A percentile compares a stretch with the other conserved stretches of the same genome.
Conservation (phyloP, 2,797 vertebrate species). For the Smutsia gigantea region DNA sequence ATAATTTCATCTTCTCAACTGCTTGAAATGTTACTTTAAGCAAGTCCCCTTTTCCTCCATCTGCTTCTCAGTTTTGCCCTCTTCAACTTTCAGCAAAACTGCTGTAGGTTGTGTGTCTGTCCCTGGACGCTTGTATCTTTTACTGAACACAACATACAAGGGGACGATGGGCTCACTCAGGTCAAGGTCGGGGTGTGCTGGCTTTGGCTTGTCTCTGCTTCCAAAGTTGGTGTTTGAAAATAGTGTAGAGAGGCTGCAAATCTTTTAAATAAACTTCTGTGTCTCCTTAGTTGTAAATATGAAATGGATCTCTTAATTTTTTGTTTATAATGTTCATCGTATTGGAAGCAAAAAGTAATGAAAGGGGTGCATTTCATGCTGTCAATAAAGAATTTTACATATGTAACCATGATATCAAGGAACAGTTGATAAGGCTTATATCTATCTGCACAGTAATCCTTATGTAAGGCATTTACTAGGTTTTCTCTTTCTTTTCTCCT, state of each 20-base stretch:
- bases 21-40: neutral
- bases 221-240: constrained; percentile 7
- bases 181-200: neutral
- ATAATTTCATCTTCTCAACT: neutral
- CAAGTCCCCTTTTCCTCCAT: neutral
- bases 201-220: neutral
- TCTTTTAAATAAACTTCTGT: constrained; percentile 54
- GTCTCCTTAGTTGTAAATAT: constrained; percentile 36
- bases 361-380: constrained; percentile 24
- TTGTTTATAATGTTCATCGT: constrained; percentile 26
- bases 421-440: constrained; percentile 49
- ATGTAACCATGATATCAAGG: constrained; percentile 33
- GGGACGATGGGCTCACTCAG: neutral
- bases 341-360: constrained; percentile 42
- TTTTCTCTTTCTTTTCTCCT: constrained; percentile 19
- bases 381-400: constrained; percentile 49
- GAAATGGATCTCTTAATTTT: constrained; percentile 57
- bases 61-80: neutral
- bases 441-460: constrained; percentile 1
- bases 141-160: neutral
- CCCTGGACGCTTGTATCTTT: neutral
- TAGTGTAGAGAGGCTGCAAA: neutral
- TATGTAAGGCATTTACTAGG: constrained; percentile 55
- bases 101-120: neutral
- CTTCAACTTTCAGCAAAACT: neutral